A percentile compares a stretch with the other conserved stretches of the same genome.
These are phyloP conservation scores for Anabacerthia variegaticeps DNA, from an alignment of 2,797 vertebrate genomes.

Conservation along the genomic window DNA sequence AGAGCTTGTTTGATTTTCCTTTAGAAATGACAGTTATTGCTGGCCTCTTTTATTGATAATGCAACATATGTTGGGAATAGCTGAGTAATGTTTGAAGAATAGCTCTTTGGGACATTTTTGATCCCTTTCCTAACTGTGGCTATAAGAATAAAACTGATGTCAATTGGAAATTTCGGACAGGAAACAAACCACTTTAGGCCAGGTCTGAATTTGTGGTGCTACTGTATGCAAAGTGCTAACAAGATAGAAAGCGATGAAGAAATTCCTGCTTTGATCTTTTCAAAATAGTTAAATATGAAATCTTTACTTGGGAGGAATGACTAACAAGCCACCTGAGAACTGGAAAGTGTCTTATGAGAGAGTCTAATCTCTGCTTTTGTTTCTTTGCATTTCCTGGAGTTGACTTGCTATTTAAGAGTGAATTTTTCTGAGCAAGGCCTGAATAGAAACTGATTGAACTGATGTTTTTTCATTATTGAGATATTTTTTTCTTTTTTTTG, in stretches of 20 bases:
- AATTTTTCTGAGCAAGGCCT: background rate
- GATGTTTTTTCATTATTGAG: background rate
- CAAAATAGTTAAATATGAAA: background rate
- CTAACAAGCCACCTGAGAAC: slow-evolving; percentile 23
- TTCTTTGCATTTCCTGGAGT: background rate
- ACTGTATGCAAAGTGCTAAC: background rate
- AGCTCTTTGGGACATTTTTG: background rate
- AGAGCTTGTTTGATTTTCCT: slow-evolving; percentile 19
- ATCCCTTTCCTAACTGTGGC: background rate
- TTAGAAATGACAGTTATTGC: slow-evolving; percentile 47
- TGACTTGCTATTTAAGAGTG: background rate
- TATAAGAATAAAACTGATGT: background rate
- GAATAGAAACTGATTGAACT: slow-evolving; percentile 51
- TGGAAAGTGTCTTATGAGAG: background rate
- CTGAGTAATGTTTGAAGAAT: background rate
- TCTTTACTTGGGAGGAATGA: background rate
- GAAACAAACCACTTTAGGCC: background rate
- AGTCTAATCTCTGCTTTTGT: background rate
- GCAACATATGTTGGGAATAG: background rate
- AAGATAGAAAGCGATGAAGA: background rate
- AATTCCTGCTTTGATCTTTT: background rate
- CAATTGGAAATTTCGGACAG: background rate
- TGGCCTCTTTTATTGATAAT: slow-evolving; percentile 32
- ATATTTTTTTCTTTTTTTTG: background rate
- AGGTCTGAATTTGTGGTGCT: background rate